A percentile compares a stretch with the other conserved stretches of the same genome.
These are phyloP conservation scores for Smutsia temminckii DNA, from an alignment of 2,797 vertebrate species.

Conservation along the genomic window DNA sequence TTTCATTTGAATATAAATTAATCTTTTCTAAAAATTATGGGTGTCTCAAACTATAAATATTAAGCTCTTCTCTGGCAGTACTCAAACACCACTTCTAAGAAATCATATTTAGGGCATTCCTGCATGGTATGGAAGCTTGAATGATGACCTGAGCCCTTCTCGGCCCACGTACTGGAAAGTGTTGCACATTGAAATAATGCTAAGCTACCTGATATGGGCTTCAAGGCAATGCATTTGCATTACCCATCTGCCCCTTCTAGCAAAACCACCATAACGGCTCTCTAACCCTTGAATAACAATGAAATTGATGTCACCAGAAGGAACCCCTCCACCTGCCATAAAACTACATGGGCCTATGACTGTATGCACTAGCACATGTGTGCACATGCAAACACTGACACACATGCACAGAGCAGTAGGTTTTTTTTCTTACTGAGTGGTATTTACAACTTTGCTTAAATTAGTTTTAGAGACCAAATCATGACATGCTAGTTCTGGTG, in stretches of 20 bases:
- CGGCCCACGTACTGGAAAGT: background rate
- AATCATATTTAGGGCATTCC: background rate
- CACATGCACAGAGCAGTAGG: background rate
- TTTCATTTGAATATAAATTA: background rate
- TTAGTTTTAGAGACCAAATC: slow-evolving; percentile 24
- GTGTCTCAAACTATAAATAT: background rate
- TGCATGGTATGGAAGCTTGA: background rate
- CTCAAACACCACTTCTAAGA: background rate
- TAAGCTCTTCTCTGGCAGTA: background rate
- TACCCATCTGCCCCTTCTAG: background rate
- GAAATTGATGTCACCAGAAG: background rate
- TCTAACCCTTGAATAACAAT: slow-evolving; percentile 23
- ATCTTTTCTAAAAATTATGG: background rate
- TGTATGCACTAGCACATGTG: background rate
- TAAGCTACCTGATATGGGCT: background rate
- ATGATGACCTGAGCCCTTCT: background rate
- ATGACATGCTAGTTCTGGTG: background rate
- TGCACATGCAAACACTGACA: background rate
- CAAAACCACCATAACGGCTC: slow-evolving; percentile 8
- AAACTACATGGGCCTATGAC: background rate
- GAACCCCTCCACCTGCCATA: background rate
- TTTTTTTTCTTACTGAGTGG: background rate
- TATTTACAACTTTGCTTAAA: slow-evolving; percentile 22
- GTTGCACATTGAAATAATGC: background rate
- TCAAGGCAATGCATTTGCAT: background rate